Evolutionary conservation across 2,113 vertebrate species (phyloP).

Genomic region (Sinocyclocheilus rhinocerous): DNA sequence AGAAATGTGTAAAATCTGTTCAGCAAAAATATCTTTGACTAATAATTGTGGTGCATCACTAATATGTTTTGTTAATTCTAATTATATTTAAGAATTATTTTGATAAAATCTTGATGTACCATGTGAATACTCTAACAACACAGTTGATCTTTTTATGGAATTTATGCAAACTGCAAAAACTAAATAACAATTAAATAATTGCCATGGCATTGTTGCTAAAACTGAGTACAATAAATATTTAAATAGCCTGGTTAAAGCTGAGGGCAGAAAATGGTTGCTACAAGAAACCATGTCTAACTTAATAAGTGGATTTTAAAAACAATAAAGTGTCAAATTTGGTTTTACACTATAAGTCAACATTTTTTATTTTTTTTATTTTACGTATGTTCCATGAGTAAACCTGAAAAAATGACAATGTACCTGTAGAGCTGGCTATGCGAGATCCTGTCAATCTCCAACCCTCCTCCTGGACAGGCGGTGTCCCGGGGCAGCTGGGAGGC

Average conservation of each 20-base stretch:
- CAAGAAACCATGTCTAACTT: not conserved
- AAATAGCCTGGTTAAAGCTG: not conserved
- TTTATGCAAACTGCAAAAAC: not conserved
- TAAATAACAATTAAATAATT: no score
- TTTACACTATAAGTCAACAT: not conserved
- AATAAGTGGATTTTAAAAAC: not conserved
- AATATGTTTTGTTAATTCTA: no score
- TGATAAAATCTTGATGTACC: not conserved
- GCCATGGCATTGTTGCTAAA: not conserved
- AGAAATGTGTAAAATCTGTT: not conserved
- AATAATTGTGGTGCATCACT: no score
- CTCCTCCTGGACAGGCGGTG: conserved; percentile 70
- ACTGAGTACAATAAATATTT: not conserved
- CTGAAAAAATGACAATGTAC: not conserved
- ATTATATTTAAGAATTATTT: not conserved
- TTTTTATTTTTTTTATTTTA: not conserved
- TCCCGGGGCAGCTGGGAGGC: conserved; percentile 70
- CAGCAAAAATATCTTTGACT: no score
- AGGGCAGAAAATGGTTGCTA: not conserved
- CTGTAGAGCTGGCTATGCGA: conserved; percentile 42
- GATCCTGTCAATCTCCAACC: conserved; percentile 64
- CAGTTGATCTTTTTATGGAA: not conserved
- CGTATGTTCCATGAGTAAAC: not conserved
- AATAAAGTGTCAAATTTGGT: not conserved
- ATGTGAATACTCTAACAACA: not conserved